Conservation (phyloP, 2,888 invertebrate species). For the Oasisia sp. region DNA sequence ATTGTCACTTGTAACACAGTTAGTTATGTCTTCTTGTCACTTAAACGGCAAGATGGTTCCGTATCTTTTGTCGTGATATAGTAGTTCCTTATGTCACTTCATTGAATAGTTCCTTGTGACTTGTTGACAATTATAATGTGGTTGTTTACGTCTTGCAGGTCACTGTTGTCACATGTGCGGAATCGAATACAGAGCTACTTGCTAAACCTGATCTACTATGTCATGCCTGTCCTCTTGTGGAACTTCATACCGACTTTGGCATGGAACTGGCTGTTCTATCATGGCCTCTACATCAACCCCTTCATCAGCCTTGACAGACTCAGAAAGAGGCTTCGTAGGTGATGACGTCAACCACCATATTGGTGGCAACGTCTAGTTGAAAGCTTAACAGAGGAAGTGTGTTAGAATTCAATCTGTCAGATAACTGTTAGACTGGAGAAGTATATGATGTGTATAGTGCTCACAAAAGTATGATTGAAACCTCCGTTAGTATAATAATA, state of each 20-base stretch:
- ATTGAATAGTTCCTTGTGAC: no score
- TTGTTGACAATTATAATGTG: background rate
- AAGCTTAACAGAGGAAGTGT: background rate
- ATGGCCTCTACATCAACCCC: constrained; percentile 6
- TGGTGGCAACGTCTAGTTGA: background rate
- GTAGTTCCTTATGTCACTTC: no score
- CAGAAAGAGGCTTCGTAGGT: constrained; percentile 17
- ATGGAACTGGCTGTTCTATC: background rate
- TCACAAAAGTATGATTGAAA: background rate
- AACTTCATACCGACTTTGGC: background rate
- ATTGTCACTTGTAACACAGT: no score
- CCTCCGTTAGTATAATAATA: background rate
- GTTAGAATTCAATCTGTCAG: background rate
- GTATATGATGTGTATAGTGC: background rate
- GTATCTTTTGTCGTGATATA: no score
- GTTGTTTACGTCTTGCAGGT: background rate
- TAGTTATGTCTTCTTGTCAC: no score
- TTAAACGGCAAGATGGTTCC: no score
- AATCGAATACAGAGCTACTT: background rate
- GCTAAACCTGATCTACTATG: background rate
- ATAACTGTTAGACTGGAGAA: background rate
- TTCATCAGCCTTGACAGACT: background rate
- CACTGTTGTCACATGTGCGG: background rate
- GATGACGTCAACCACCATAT: background rate
- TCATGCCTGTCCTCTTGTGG: background rate